Evolutionary conservation across 1,140 invertebrate species (phyloP), one percentile per base, ranked within the genome.

Genomic region (Amphibalanus amphitrite): DNA sequence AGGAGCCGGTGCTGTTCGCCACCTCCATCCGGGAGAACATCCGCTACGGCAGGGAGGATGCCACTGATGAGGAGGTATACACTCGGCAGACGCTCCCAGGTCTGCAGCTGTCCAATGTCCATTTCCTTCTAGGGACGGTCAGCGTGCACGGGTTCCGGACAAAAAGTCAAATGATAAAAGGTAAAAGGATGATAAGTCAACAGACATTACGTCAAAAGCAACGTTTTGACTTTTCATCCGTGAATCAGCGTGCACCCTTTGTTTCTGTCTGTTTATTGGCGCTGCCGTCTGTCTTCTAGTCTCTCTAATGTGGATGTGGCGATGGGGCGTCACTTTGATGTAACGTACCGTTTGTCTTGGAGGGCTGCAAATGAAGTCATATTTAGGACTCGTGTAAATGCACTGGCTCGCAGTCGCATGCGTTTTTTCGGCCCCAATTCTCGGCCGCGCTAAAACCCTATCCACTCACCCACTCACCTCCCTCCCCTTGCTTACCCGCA

Each of bases 1-100:
- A 97, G 82, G 93, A 97, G 79, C 94, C 94, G 0, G 86, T 95
- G 71, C 79, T 97, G 67, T 98, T 97, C 83, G 92, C 90, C 28
- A 93, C 92, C 13, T 87, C 87, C n/a, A 88, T 97, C 17, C 84
- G 86, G 80, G 95, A 97, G 82, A 97, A 97, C 81, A 97, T 97
- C 72, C 84, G 92, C 71, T 97, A 95, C 78, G 93, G 93, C 0
- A 78, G 79, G 69, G 83, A 84, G n/a, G 77, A 81, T 76, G 86
- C 86, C 23, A 83, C 81, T 28, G 84, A 86, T 77, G 73, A 79
- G 40, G 84, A 90, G 85, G 80, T 90, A 38, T 69, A 28, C n/a
- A n/a, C n/a, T n/a, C n/a, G 80, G 95, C 91, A 20, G 91, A 94
- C 0, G 86, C 86, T 78, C 80, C 93, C 95, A 23, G 95, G 97